Base-by-base conservation (phyloP, 2,797 vertebrate genomes). In the Arrhamphus sclerolepis region DNA sequence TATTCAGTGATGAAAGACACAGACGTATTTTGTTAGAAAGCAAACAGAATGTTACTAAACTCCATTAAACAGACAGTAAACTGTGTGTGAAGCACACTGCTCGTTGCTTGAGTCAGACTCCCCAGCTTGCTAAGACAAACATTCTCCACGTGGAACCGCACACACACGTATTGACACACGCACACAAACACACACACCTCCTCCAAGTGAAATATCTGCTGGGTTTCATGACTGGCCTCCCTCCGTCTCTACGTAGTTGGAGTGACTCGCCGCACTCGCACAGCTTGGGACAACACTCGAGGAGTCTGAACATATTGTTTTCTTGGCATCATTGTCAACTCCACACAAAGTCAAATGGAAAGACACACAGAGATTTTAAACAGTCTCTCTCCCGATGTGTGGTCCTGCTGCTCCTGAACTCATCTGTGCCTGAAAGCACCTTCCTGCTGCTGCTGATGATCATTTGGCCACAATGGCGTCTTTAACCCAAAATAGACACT, bases 221-320 rank as follows among this genome's bases (percentile, higher is more conserved):
- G 22, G 64, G 70, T 77, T 81, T 84, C 61, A 76, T 47, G 43
- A 52, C 75, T 73, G 48, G 48, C 80, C 69, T 62, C 31, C 49
- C 49, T 61, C 48, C 29, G 67, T 72, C 70, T 76, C 55, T 29
- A 38, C 39, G 55, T 71, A 70, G 75, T 67, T 68, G 69, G 81
- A 80, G 58, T 56, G 48, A 72, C 70, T 61, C 20, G 18, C 49
- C 41, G 21, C 42, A 48, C 34, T 22, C 1, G 29, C 56, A 8
- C 77, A 50, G 69, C 16, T 49, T 68, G 75, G 81, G 74, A 82
- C 77, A 65, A 56, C 47, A 49, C 65, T 80, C 74, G 1, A 80
- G 72, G 73, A 84, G 77, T 78, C 78, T 80, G 77, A 71, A 70
- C 85, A 84, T 82, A 81, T 77, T 78, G 81, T 88, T 83, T 86